Evolutionary conservation across 2,888 invertebrate species (phyloP).

Genomic region (Prenolepis imparis): DNA sequence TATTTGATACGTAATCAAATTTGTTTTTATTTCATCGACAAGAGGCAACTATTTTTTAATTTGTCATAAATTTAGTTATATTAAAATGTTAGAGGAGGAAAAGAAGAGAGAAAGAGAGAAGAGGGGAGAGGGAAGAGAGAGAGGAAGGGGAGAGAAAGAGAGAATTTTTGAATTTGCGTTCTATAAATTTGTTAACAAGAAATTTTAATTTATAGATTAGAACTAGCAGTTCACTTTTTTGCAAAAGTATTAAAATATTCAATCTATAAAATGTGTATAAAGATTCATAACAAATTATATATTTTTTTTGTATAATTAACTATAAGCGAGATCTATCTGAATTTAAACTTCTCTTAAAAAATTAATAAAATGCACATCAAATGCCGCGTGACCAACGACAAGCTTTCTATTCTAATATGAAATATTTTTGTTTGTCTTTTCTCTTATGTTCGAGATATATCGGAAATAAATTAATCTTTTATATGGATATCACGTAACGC

Average conservation of each 20-base stretch:
- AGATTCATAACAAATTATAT: neutral
- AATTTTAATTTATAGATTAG: neutral
- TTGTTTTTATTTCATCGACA: neutral
- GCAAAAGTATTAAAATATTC: neutral
- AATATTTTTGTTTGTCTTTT: neutral
- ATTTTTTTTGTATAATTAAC: neutral
- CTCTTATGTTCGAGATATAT: neutral
- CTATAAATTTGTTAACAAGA: neutral
- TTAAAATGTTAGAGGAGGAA: neutral
- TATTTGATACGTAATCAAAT: neutral
- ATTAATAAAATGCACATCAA: constrained; percentile 60
- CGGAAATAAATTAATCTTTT: neutral
- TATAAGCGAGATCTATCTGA: constrained; percentile 72
- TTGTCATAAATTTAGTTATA: neutral
- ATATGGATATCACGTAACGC: neutral
- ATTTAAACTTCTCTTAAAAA: constrained; percentile 66
- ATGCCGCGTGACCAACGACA: constrained; percentile 60
- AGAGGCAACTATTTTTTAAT: neutral
- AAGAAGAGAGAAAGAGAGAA: neutral
- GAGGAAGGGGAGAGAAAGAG: neutral
- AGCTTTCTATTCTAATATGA: constrained; percentile 32
- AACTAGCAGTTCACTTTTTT: neutral
- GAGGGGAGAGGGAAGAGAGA: neutral
- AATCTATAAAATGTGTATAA: neutral
- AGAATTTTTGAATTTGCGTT: neutral